Conservation (phyloP, 2,113 vertebrate genomes). For the Orthochromis malagaraziensis region DNA sequence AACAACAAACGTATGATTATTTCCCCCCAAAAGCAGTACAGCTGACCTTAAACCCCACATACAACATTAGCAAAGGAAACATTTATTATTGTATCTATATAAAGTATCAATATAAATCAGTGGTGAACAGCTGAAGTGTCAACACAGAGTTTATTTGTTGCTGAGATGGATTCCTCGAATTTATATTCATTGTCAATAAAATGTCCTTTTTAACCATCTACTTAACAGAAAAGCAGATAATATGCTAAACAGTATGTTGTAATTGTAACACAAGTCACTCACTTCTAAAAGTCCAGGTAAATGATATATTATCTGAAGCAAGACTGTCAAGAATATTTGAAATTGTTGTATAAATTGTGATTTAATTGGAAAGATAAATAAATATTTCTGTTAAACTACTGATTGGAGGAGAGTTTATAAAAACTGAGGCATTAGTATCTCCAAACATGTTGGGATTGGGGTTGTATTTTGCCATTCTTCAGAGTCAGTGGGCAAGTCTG, state of each 20-base stretch:
- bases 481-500: slow-evolving; percentile 12
- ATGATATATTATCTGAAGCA: background rate
- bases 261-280: background rate
- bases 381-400: background rate
- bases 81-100: background rate
- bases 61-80: background rate
- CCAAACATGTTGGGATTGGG: background rate
- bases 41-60: background rate
- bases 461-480: background rate
- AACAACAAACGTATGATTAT: background rate
- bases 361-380: background rate
- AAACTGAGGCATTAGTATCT: background rate
- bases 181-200: background rate
- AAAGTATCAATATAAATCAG: slow-evolving; percentile 1
- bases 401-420: background rate
- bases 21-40: background rate
- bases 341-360: background rate
- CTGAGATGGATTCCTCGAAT: background rate
- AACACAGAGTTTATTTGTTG: background rate
- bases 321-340: background rate
- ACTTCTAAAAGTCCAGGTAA: background rate
- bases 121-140: background rate
- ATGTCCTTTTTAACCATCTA: background rate
- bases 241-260: background rate
- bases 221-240: background rate